Evolutionary conservation across 2,797 vertebrate species (phyloP), one percentile per base, ranked within the genome.

Genomic region (Sebastes elongatus): DNA sequence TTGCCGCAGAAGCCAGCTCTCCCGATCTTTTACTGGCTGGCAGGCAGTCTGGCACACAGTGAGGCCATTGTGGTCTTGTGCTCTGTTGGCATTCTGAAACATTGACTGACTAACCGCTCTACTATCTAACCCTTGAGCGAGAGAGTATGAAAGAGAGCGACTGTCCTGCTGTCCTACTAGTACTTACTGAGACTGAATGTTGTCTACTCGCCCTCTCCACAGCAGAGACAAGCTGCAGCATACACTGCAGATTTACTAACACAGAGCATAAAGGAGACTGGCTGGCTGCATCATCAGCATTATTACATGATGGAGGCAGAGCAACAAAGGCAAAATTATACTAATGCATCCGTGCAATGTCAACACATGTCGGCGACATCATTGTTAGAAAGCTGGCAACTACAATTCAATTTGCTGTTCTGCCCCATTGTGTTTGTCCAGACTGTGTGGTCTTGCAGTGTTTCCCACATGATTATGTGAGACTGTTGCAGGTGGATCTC

Each of bases 11-110:
- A 78, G 55, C 66, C 49, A 2, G 55, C 72, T 75, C 1, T 53
- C 1, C 59, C 0, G 28, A 75, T 77, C 61, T 71, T 35, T 42
- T 64, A 9, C 56, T 65, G 55, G 42, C 42, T 14, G 23, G 49
- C 57, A 18, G 42, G 30, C 74, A 5, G 65, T 27, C 74, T 53
- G 67, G 71, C 73, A 62, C 78, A 91, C 84, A 92, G 67, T 78
- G 85, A 76, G 68, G 18, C 59, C 63, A 73, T 90, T 92, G 85
- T 92, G 35, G 68, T 74, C 64, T 56, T 35, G 20, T 80, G 52
- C 71, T 73, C 78, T 27, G 56, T 49, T 67, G 80, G 65, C 78
- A 49, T 75, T 82, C 53, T 81, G 74, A 81, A 74, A 77, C 70
- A 76, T 67, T 73, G 60, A 87, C 76, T 78, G 77, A 76, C 53